Evolutionary conservation across 2,797 vertebrate genomes (phyloP), one percentile per base, ranked within the genome.

Genomic region (Periophthalmus magnuspinnatus): DNA sequence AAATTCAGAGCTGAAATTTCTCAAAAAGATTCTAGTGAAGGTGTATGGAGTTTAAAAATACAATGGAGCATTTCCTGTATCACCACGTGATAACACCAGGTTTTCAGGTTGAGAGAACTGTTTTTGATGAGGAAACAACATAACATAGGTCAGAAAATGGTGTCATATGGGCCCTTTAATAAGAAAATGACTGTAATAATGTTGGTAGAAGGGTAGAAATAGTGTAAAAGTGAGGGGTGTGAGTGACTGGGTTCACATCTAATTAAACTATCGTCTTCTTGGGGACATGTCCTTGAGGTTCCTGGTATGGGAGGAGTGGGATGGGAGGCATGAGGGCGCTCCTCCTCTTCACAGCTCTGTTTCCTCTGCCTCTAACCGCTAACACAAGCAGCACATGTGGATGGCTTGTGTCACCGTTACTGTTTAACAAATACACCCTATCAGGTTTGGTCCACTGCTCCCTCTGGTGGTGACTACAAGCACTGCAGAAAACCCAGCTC

Each of bases 381-480:
- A 67, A 45, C 52, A 78, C 70, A 67, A 47, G 5, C 61, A 75
- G 74, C 69, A 54, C n/a, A 21, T 22, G 48, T 79, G 21, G 21
- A 55, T 55, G 54, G 54, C 56, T 52, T 80, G 61, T 79, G 64
- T 70, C 69, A 70, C 58, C 71, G 69, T 41, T 38, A 65, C 56
- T 34, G 22, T 61, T 19, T 16, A 66, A 61, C 64, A 24, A 11
- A 33, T 22, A 0, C 61, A 64, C 9, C 14, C 14, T 64, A 13
- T 24, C 10, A 28, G 13, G 28, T 4, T n/a, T 47, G 70, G 66
- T 65, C 65, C 76, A 70, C 67, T 87, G 86, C 78, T 64, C 88
- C 91, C 80, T 87, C 92, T 89, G 85, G 54, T 92, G 93, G 90
- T 78, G 45, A 74, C 48, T 81, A 59, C 14, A 19, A 72, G 71